phyloP scores from a whole-genome alignment of 2,888 invertebrate genomes.

The Alloscopus bannaensis region DNA sequence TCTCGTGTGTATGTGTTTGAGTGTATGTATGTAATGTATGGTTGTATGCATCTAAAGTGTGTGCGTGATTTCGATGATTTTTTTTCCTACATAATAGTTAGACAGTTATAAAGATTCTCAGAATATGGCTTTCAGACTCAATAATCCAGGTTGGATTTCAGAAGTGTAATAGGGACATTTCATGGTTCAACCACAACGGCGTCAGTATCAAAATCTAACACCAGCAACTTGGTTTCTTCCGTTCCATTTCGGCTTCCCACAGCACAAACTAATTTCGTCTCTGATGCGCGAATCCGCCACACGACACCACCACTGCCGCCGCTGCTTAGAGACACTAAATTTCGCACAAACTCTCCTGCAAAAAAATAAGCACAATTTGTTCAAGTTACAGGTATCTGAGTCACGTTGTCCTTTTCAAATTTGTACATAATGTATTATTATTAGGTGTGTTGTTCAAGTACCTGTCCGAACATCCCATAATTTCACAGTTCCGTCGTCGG shows the following conservation, averaged over 20 bases:
- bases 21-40: no score
- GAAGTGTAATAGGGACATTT: no score
- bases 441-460: conserved; percentile 67
- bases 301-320: conserved; percentile 99
- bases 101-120: no score
- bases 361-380: no score
- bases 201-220: conserved; percentile 95
- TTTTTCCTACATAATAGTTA: conserved; percentile 10
- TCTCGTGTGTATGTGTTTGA: no score
- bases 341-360: conserved; percentile 91
- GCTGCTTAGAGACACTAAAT: conserved; percentile 93
- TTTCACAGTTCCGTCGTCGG: conserved; percentile 99
- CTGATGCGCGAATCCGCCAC: conserved; percentile 96
- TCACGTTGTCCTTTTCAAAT: no score
- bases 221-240: conserved; percentile 98
- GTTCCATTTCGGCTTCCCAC: conserved; percentile 99
- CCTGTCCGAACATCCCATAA: conserved; percentile 98
- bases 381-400: neutral
- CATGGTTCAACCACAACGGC: conserved; percentile 32
- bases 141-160: conserved; percentile 37
- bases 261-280: conserved; percentile 98
- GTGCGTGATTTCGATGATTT: conserved; percentile 44
- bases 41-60: neutral
- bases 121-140: conserved; percentile 44
- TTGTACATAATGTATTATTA: neutral